phyloP scores from a whole-genome alignment of 2,888 invertebrate genomes.

The Actias luna region DNA sequence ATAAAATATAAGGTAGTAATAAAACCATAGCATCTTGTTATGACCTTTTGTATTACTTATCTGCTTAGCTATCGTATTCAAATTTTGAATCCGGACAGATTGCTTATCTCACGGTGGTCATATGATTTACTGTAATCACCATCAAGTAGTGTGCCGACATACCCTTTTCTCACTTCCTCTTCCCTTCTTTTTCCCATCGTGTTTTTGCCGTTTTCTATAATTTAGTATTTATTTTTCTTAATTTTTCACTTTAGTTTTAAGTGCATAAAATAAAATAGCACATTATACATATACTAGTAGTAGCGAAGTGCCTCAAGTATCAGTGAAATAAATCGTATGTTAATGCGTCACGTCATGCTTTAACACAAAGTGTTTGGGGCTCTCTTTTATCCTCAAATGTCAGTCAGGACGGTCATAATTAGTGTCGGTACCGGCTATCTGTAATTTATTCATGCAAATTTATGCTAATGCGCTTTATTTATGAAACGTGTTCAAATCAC shows the following conservation, averaged over 20 bases:
- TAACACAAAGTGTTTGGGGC: conserved; percentile 1
- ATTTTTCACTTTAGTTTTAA: too few relatives aligned
- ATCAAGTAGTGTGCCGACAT: too few relatives aligned
- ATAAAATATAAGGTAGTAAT: neutral
- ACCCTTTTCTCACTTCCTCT: too few relatives aligned
- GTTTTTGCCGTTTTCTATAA: too few relatives aligned
- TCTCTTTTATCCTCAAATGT: neutral
- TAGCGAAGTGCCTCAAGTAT: neutral
- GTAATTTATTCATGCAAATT: conserved; percentile 30
- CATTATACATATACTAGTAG: neutral
- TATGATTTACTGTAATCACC: too few relatives aligned
- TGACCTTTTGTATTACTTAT: neutral
- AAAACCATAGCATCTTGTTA: neutral
- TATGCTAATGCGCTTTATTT: conserved; percentile 29
- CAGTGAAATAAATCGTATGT: neutral
- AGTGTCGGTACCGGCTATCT: conserved; percentile 20
- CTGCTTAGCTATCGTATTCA: too few relatives aligned
- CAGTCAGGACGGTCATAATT: conserved; percentile 16
- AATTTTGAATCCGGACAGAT: too few relatives aligned
- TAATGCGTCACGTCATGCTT: neutral
- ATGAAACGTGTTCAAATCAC: conserved; percentile 13
- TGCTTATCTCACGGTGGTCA: too few relatives aligned
- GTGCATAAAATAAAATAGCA: neutral
- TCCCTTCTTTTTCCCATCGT: too few relatives aligned
- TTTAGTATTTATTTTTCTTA: too few relatives aligned